A percentile compares a stretch with the other conserved stretches of the same genome.
Evolutionary conservation across 1,140 invertebrate genomes (phyloP).

Genomic region (Linepithema humile): DNA sequence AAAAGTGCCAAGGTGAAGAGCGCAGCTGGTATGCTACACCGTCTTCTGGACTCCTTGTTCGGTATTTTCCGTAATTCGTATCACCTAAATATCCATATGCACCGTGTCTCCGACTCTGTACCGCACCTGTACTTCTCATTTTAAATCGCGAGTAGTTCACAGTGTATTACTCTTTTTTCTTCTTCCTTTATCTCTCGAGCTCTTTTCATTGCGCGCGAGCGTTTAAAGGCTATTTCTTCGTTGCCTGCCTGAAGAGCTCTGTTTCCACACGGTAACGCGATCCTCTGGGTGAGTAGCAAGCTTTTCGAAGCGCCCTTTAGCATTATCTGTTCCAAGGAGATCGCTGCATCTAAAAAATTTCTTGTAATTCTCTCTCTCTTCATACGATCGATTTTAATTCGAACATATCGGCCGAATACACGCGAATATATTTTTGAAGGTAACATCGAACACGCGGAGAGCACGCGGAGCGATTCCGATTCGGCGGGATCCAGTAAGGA

Average conservation of each 20-base stretch:
- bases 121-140: neutral
- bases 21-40: conserved; percentile 75
- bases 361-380: no score
- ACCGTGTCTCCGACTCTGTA: neutral
- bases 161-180: neutral
- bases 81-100: neutral
- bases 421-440: conserved; percentile 75
- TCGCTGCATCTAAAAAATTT: neutral
- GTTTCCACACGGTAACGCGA: neutral
- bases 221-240: neutral
- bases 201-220: neutral
- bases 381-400: neutral
- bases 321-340: neutral
- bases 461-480: neutral
- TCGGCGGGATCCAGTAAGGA: conserved; percentile 6
- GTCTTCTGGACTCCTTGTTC: conserved; percentile 74
- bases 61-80: conserved; percentile 69
- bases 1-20: neutral
- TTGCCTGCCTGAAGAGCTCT: neutral
- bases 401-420: conserved; percentile 9
- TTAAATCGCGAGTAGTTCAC: neutral
- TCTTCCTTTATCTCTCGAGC: neutral
- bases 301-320: neutral
- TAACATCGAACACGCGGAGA: conserved; percentile 69
- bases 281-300: neutral